A percentile compares a stretch with the other conserved stretches of the same genome.
Conservation (phyloP, 2,888 invertebrate genomes). For the Pristionchus entomophagus region DNA sequence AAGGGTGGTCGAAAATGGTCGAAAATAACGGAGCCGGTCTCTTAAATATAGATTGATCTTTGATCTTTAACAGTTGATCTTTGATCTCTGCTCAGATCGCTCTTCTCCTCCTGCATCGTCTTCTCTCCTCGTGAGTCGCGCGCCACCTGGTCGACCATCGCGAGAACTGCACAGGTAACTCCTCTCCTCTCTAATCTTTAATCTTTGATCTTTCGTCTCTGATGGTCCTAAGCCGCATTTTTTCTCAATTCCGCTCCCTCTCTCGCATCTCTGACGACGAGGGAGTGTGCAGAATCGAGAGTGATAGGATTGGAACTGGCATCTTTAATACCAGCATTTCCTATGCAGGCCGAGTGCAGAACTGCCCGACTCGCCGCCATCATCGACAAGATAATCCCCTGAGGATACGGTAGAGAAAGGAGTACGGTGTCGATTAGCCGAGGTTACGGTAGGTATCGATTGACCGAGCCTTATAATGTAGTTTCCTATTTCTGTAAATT, state of each 20-base stretch:
- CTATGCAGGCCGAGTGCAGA: neutral
- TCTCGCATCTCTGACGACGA: too few relatives aligned
- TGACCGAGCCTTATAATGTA: neutral
- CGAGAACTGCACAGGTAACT: neutral
- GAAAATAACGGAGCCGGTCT: too few relatives aligned
- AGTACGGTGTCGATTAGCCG: neutral
- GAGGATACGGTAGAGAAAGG: neutral
- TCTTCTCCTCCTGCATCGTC: slow-evolving; percentile 15
- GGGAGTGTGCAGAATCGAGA: too few relatives aligned
- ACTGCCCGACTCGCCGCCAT: neutral
- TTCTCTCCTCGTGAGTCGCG: slow-evolving; percentile 4
- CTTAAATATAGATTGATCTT: too few relatives aligned
- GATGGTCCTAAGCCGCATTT: too few relatives aligned
- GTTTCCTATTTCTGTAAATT: neutral
- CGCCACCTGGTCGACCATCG: slow-evolving; percentile 27
- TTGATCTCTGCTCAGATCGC: neutral
- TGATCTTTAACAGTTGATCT: too few relatives aligned
- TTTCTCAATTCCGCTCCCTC: too few relatives aligned
- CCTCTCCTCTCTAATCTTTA: too few relatives aligned
- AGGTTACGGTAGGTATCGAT: neutral
- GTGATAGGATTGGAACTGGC: too few relatives aligned
- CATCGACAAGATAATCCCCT: slow-evolving; percentile 26
- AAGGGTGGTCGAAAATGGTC: too few relatives aligned
- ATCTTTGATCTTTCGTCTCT: too few relatives aligned
- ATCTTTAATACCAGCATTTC: too few relatives aligned